A percentile compares a stretch with the other conserved stretches of the same genome.
Conservation (phyloP, 2,888 invertebrate species). For the Ornithoptera alexandrae region DNA sequence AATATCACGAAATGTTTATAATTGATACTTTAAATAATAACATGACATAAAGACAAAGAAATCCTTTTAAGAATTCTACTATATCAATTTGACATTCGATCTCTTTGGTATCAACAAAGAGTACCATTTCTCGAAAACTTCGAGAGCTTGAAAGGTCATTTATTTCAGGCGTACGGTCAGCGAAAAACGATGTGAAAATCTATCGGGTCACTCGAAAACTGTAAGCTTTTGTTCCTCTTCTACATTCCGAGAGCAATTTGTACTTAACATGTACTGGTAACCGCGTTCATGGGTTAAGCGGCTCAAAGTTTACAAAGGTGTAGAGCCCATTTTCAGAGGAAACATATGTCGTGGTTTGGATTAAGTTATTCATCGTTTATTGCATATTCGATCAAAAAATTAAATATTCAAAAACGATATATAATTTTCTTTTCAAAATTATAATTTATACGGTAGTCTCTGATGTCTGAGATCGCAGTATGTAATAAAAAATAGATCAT, state of each 20-base stretch:
- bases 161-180: constrained; percentile 13
- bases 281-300: background rate
- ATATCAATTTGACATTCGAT: constrained; percentile 6
- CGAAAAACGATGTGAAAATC: constrained; percentile 16
- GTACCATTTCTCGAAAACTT: constrained; percentile 1
- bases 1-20: background rate
- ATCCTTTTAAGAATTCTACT: constrained; percentile 6
- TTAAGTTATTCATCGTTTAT: background rate
- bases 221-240: constrained; percentile 5
- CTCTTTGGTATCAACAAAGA: constrained; percentile 10
- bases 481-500: background rate
- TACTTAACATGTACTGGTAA: background rate
- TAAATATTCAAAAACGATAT: too few relatives aligned
- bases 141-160: constrained; percentile 8
- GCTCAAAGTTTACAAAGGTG: background rate
- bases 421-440: too few relatives aligned
- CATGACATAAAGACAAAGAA: background rate
- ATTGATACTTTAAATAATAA: background rate
- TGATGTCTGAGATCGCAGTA: background rate
- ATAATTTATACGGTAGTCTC: too few relatives aligned
- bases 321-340: background rate
- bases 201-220: constrained; percentile 7
- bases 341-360: background rate
- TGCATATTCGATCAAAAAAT: background rate
- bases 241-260: background rate